Evolutionary conservation across 2,888 invertebrate species (phyloP).

Genomic region (Aplocera efformata): DNA sequence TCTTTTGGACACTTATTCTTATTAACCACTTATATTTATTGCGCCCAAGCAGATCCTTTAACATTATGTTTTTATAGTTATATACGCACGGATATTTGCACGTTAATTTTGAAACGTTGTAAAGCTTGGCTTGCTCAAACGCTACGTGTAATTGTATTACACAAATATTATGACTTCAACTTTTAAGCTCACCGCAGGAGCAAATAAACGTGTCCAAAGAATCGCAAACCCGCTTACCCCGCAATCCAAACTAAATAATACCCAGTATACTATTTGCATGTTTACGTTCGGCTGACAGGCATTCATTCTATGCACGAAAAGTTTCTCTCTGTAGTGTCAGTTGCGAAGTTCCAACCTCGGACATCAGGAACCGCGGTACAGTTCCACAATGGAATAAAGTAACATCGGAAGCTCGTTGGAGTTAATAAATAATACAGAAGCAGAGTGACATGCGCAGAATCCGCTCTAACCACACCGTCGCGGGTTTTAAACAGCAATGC

Average conservation of each 20-base stretch:
- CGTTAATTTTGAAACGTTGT: no score
- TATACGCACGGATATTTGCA: no score
- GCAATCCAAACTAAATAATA: constrained; percentile 54
- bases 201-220: neutral
- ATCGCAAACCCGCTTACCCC: constrained; percentile 10
- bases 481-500: neutral
- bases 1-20: no score
- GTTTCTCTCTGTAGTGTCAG: constrained; percentile 71
- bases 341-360: constrained; percentile 68
- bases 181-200: no score
- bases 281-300: constrained; percentile 73
- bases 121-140: no score
- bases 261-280: constrained; percentile 64
- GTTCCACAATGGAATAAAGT: constrained; percentile 78
- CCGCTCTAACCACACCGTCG: constrained; percentile 37
- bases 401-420: constrained; percentile 79
- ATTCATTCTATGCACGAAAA: constrained; percentile 79
- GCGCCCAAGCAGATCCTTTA: no score
- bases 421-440: constrained; percentile 78
- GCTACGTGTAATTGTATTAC: no score
- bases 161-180: no score
- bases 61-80: no score
- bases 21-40: no score
- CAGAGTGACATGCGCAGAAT: constrained; percentile 75
- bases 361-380: constrained; percentile 69